These are phyloP conservation scores for Phylloscopus whistleri DNA, from an alignment of 2,113 vertebrate genomes.

Conservation along the genomic window DNA sequence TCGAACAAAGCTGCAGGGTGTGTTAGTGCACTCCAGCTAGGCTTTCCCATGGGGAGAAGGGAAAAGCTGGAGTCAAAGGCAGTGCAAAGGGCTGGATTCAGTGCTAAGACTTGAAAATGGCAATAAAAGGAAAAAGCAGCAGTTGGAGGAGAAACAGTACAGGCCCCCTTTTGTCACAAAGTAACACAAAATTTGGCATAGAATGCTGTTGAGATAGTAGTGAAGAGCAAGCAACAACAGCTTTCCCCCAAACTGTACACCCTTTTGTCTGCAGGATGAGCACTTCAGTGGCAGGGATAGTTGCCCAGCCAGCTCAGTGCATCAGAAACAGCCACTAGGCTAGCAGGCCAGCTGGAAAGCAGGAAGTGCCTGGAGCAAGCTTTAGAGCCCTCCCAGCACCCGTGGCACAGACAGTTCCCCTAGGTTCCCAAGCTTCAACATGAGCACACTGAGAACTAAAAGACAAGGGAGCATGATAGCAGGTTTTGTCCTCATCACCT, in stretches of 20 bases:
- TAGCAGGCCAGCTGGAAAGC: not conserved
- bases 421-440: not conserved
- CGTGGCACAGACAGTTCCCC: not conserved
- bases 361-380: not conserved
- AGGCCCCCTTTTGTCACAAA: not conserved
- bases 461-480: not conserved
- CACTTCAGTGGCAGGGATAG: not conserved
- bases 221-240: not conserved
- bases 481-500: not conserved
- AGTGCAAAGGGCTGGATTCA: constrained; percentile 26
- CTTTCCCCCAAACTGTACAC: not conserved
- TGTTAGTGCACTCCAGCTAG: not conserved
- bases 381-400: not conserved
- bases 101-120: not conserved
- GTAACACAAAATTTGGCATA: not conserved
- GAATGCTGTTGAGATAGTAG: not conserved
- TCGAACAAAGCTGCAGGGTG: not conserved
- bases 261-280: not conserved
- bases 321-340: not conserved
- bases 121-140: not conserved
- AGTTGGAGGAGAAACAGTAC: not conserved
- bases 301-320: not conserved
- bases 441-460: not conserved
- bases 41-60: not conserved
- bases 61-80: constrained; percentile 37